Evolutionary conservation across 2,113 vertebrate species (phyloP).

Genomic region (Helogale parvula): DNA sequence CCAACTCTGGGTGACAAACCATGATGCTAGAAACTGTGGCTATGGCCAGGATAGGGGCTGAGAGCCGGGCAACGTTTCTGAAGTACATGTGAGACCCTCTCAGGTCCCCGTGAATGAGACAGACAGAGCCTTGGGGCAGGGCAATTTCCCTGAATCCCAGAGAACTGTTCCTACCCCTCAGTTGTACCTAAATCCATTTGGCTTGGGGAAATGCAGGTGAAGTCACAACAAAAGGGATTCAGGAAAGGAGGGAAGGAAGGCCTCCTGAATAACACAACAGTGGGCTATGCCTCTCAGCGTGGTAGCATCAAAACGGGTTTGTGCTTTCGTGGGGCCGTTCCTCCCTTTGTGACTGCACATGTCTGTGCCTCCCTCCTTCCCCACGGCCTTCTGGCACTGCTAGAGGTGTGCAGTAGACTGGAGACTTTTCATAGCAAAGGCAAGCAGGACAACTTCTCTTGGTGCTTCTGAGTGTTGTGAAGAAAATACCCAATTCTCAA

Average conservation of each 20-base stretch:
- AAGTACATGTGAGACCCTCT: background rate
- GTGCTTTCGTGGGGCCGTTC: rapidly evolving
- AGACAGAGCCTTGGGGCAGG: no score
- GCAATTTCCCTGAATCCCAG: background rate
- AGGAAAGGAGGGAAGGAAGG: background rate
- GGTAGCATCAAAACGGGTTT: background rate
- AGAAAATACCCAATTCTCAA: background rate
- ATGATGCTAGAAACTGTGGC: background rate
- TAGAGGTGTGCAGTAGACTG: no score
- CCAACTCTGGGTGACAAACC: background rate
- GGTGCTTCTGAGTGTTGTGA: background rate
- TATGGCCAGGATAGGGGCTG: background rate
- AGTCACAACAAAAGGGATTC: background rate
- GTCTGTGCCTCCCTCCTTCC: background rate
- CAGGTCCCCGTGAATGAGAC: background rate
- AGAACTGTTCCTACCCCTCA: background rate
- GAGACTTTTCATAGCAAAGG: background rate
- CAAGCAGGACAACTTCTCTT: background rate
- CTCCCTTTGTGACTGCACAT: background rate
- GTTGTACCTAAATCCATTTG: background rate
- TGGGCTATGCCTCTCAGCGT: rapidly evolving
- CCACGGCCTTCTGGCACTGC: background rate
- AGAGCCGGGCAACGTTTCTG: background rate
- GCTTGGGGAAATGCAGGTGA: background rate
- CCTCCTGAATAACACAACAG: background rate